phyloP scores from a whole-genome alignment of 2,797 vertebrate genomes.

The Gymnodraco acuticeps region DNA sequence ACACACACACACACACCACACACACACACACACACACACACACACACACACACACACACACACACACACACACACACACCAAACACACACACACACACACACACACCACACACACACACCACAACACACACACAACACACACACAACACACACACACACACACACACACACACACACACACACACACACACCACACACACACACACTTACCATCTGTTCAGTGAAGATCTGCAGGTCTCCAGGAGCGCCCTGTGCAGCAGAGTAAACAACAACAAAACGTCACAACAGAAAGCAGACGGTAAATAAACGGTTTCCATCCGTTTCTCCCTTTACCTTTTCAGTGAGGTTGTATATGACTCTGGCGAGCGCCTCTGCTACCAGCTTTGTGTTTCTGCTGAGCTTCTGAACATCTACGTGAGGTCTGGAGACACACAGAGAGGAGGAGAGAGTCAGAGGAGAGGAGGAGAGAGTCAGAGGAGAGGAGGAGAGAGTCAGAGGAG shows the following conservation, averaged over 20 bases:
- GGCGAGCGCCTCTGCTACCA: conserved; percentile 94
- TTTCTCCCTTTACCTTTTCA: conserved; percentile 88
- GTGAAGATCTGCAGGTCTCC: conserved; percentile 95
- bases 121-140: too few species aligned
- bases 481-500: not conserved
- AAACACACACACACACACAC: too few species aligned
- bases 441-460: not conserved
- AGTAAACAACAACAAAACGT: not conserved
- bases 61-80: too few species aligned
- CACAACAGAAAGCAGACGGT: not conserved
- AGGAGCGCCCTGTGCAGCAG: conserved; percentile 87
- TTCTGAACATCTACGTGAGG: conserved; percentile 91
- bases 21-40: too few species aligned
- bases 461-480: conserved; percentile 31
- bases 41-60: too few species aligned
- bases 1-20: too few species aligned
- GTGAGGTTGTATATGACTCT: conserved; percentile 98
- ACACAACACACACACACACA: too few species aligned
- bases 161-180: too few species aligned
- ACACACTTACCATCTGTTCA: conserved; percentile 98
- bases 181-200: too few species aligned
- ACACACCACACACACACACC: too few species aligned
- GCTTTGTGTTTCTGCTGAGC: conserved; percentile 92
- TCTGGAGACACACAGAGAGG: conserved; percentile 76
- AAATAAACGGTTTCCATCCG: not conserved